Evolutionary conservation across 2,113 vertebrate genomes (phyloP), one percentile per base, ranked within the genome.

Genomic region (Protomyctophum bolini): DNA sequence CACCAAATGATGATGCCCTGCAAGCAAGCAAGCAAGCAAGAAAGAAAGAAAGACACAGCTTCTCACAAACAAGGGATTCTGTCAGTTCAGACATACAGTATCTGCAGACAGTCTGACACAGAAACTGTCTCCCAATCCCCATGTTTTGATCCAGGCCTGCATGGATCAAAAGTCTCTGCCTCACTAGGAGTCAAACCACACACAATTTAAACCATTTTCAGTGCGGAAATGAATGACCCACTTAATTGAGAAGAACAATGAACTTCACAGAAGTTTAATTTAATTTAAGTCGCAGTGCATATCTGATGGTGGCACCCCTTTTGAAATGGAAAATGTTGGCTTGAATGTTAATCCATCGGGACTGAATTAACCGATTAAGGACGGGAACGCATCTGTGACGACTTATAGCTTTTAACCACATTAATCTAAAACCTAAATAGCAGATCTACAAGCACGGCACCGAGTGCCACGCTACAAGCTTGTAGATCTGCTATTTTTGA

Each of bases 281-380:
- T 83, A 83, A 90, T 87, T 86, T 67, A 83, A 87, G 78, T 83
- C 70, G 69, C 63, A 15, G 14, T 63, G 81, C 81, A 63, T 87
- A 87, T 91, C 85, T 83, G 79, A 90, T 88, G 21, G 73, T 88
- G 21, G 73, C 77, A 70, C 54, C 59, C 63, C 72, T 73, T 84
- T 79, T 85, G 55, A 89, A 87, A 87, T 64, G 68, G 21, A 68
- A 86, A 87, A 83, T 56, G 68, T 79, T 50, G 69, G 67, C 76
- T 74, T 69, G 66, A 83, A 80, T 85, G 82, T 85, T 79, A 89
- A 85, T 83, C 70, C 52, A 80, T 57, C 54, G 49, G 28, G 79
- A 28, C 73, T 80, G 74, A 87, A 87, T 41, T 41, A 21, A 21
- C 21, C 21, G 1, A 21, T 21, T 21, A 21, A 21, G 21, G 21